Percentiles rank a stretch among this genome's conserved stretches.
Evolutionary conservation across 2,113 vertebrate genomes (phyloP).

Genomic region (Scortum barcoo): DNA sequence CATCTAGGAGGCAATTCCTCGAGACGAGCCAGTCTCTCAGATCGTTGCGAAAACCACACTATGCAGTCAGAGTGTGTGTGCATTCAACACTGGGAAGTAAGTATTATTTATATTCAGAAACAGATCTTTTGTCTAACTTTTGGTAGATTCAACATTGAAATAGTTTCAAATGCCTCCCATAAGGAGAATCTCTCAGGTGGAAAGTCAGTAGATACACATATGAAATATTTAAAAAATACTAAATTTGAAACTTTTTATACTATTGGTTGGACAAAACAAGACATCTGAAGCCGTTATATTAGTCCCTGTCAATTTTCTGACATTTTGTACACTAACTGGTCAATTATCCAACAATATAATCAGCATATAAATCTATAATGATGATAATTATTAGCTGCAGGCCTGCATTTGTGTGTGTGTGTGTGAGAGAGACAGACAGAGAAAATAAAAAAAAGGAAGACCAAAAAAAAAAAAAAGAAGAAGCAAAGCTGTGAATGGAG

Average conservation of each 20-base stretch:
- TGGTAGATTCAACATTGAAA: background rate
- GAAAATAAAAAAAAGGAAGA: constrained; percentile 10
- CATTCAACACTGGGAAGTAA: constrained; percentile 20
- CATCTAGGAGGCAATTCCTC: constrained; percentile 38
- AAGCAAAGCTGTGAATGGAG: constrained; percentile 53
- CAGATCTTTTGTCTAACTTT: constrained; percentile 24
- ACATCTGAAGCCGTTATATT: background rate
- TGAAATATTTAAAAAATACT: background rate
- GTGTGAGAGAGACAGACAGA: background rate
- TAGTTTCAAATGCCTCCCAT: background rate
- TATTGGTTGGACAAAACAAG: background rate
- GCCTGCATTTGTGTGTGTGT: background rate
- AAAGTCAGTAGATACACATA: background rate
- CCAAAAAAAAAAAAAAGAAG: background rate
- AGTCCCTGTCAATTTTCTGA: background rate
- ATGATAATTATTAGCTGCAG: background rate
- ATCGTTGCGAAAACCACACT: constrained; percentile 61
- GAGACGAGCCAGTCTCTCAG: constrained; percentile 55
- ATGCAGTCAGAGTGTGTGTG: constrained; percentile 31
- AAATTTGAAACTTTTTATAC: background rate
- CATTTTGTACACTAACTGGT: background rate
- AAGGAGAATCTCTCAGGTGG: background rate
- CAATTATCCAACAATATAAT: background rate
- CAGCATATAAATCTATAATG: background rate
- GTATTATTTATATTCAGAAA: constrained; percentile 42